Evolutionary conservation across 2,888 invertebrate genomes (phyloP), one percentile per base, ranked within the genome.

Genomic region (Keiferia lycopersicella): DNA sequence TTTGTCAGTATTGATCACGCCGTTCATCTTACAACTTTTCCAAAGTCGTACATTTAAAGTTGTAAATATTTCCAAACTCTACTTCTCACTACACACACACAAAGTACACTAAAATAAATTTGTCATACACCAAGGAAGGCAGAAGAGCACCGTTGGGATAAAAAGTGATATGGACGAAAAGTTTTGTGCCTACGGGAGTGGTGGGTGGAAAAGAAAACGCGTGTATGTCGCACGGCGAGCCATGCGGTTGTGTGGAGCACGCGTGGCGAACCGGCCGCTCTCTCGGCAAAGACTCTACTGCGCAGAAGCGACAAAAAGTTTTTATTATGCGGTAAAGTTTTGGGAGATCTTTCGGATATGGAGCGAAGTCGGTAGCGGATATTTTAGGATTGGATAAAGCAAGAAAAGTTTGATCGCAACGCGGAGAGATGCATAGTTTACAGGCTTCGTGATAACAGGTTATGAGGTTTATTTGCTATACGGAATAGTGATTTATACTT

Each of bases 1-100:
- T 75, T 80, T 69, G 80, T 78, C 62, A 68, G 68, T 63, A 76
- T 73, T 67, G 1, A 78, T 72, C 39, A 83, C 74, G 67, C 83
- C 82, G 71, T 83, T 86, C 85, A 85, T 83, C 67, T 74, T 72
- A 10, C 18, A 16, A 57, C 14, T 30, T 56, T 58, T 58, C 20
- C 20, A 56, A 56, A 56, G 12, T 26, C 7, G 56, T 41, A 59
- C 26, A 58, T 30, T 45, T 45, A 59, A 53, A 53, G 30, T 45
- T 41, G 41, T 41, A 59, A 56, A 56, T 26, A 26, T 56, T 14
- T 56, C 22, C 22, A 59, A 39, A 41, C 59, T 22, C 59, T 41
- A 59, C 56, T 11, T 20, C 11, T 12, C 59, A 59, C 59, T 20
- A 41, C 22, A 41, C 59, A 59, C 58, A 59, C 26, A 26, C 26